Evolutionary conservation across 53 echinoderm and acorn worm genomes (phyloP), one percentile per base, ranked within the genome.

Genomic region (Antedon mediterranea): DNA sequence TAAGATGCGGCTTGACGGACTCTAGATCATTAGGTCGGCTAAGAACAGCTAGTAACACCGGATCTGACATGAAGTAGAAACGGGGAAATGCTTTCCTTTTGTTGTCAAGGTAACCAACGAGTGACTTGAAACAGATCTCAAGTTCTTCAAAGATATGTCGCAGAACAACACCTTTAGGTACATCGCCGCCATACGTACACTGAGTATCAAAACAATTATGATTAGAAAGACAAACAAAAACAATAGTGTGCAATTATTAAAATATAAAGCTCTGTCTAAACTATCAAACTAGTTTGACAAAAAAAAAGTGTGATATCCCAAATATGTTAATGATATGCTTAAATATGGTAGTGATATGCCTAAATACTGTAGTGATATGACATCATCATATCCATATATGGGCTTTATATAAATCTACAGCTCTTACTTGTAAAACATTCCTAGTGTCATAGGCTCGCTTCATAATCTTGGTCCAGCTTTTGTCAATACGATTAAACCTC

Each of bases 391-490:
- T n/a, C n/a, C n/a, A n/a, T n/a, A n/a, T n/a, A n/a, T n/a, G n/a
- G n/a, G n/a, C n/a, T n/a, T n/a, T n/a, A n/a, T n/a, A 37, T 37
- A 11, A 11, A 4, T 4, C 11, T 57, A 8, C 30, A 23, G 3
- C 28, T 31, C 81, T 27, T 26, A 97, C 97, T 88, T 97, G 97
- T 27, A 97, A 77, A 43, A 97, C 97, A 82, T 97, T 97, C 32
- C 97, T 83, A 28, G 97, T 97, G 75, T 97, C 97, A 57, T 92
- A 92, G 3, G 97, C 90, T 34, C 92, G 81, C 81, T 92, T 92
- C 88, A 90, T 89, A 43, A 97, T 97, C 84, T 97, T 97, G 28
- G 90, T 97, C 97, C 97, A 97, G 81, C 97, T 97, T 75, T 89
- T 88, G 76, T 97, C 97, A 31, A 97, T 92, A 23, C 97, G 81